Conservation (phyloP, 1,140 invertebrate species). For the Plectrocnemia conspersa region DNA sequence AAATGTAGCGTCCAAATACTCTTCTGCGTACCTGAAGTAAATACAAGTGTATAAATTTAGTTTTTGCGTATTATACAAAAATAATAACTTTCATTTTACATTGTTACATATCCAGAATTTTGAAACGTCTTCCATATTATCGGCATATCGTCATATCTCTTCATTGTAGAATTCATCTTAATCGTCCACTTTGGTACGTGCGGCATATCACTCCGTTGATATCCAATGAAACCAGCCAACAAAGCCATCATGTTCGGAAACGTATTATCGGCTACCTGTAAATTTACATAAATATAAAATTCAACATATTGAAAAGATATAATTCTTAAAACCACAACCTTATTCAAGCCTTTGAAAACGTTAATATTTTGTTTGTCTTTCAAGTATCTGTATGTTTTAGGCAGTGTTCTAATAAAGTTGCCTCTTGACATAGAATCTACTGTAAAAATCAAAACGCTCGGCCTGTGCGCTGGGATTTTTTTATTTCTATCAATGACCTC, state of each 20-base stretch:
- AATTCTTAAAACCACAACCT: no score
- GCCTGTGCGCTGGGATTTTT: slow-evolving; percentile 20
- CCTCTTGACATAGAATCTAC: slow-evolving; percentile 34
- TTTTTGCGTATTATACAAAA: no score
- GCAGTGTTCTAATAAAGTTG: slow-evolving; percentile 30
- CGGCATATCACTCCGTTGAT: slow-evolving; percentile 22
- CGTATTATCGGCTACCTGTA: slow-evolving; percentile 63
- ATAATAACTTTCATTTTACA: slow-evolving; percentile 17
- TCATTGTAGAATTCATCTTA: slow-evolving; percentile 38
- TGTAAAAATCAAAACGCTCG: slow-evolving; percentile 31
- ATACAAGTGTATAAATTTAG: no score
- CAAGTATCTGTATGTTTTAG: slow-evolving; percentile 25
- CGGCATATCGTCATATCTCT: slow-evolving; percentile 59
- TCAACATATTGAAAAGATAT: no score
- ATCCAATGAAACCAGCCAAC: slow-evolving; percentile 49
- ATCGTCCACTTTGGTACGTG: slow-evolving; percentile 26
- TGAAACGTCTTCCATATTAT: slow-evolving; percentile 64
- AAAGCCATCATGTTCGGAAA: slow-evolving; percentile 63
- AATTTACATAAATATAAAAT: slow-evolving; percentile 7
- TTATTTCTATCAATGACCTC: slow-evolving; percentile 16
- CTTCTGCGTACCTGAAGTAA: slow-evolving; percentile 28
- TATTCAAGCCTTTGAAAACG: slow-evolving; percentile 32
- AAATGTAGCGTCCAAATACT: slow-evolving; percentile 30
- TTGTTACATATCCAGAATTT: slow-evolving; percentile 57
- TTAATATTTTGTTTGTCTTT: slow-evolving; percentile 20